Evolutionary conservation across 2,113 vertebrate species (phyloP), one percentile per base, ranked within the genome.

Genomic region (Pungitius pungitius): DNA sequence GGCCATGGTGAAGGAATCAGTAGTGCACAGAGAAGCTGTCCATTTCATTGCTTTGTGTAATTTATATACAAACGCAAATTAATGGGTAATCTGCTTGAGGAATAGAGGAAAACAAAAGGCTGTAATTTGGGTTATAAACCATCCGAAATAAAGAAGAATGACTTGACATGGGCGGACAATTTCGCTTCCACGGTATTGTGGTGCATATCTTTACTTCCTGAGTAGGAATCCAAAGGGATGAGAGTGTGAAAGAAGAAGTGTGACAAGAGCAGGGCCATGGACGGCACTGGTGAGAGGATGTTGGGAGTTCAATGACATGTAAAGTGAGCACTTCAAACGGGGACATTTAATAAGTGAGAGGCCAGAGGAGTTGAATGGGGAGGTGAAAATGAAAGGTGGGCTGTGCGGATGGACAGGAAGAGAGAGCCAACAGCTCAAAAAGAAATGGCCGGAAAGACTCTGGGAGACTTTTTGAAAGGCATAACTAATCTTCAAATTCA

Each of bases 311-410:
- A 59, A 26, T 47, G 33, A 78, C 37, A 69, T 17, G 52, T 39
- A 65, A 33, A 62, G 30, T 0, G 3, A 59, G 42, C 24, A 27
- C n/a, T 1, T 5, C 22, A 68, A 71, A 66, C 13, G 18, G 26
- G 59, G 42, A 51, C 22, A 54, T 69, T 59, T 24, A 58, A 73
- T 42, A 65, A 52, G 39, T 14, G 58, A 54, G 75, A 70, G 33
- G 47, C 54, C 54, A 17, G 30, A 49, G 33, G 75, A 49, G 64
- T 20, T 40, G 58, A 39, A 57, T 24, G 43, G 17, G 24, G n/a
- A 37, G 24, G 69, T 56, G 35, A 57, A 57, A 42, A 30, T 33
- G 49, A 37, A 62, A 77, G 54, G 14, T 52, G 20, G 24, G 47
- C 40, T n/a, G 57, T 68, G 20, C 35, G 57, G 68, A 62, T 22